Base-by-base conservation (phyloP, 2,113 vertebrate genomes). In the Zingel zingel region DNA sequence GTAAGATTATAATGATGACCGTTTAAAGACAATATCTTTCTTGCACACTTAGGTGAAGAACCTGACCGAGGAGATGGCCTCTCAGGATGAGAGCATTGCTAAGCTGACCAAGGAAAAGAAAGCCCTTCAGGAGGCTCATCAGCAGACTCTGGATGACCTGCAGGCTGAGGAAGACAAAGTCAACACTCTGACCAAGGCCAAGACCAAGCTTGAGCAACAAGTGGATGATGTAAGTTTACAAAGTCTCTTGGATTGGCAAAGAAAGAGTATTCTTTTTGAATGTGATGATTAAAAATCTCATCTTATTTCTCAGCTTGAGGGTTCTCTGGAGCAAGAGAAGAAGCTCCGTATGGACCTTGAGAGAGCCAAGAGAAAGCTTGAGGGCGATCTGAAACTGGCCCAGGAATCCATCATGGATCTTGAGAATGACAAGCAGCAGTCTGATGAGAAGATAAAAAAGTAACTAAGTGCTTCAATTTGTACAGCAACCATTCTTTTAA, bases 251-350 rank as follows among this genome's bases (percentile, higher is more conserved):
- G 2, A 33, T 7, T 57, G 2, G 4, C 14, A 67, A 66, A 59
- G 27, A 0, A 59, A 18, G 1, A 27, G 47, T n/a, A 2, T 9
- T 27, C 3, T 23, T 64, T 7, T 39, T 39, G 36, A 39, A 77
- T 1, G 0, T 56, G n/a, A 63, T 23, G 6, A 11, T 50, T 63
- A 57, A 65, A 57, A 45, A 21, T 1, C n/a, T 19, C 0, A 15
- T 54, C 1, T 64, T 15, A 51, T 21, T 83, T 45, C 5, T 71
- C 25, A 97, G 96, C 87, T 95, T 78, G 96, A 98, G 89, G 96
- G 39, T 43, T 43, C 39, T 43, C 39, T 43, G 39, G 39, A 43
- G 39, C 39, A 43, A 43, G 39, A 43, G 39, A 43, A 43, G 39
- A 43, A 43, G 39, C 39, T 43, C 39, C 39, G 39, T 43, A 43